Evolutionary conservation across 2,888 invertebrate genomes (phyloP), one percentile per base, ranked within the genome.

Genomic region (Philereme transversata): DNA sequence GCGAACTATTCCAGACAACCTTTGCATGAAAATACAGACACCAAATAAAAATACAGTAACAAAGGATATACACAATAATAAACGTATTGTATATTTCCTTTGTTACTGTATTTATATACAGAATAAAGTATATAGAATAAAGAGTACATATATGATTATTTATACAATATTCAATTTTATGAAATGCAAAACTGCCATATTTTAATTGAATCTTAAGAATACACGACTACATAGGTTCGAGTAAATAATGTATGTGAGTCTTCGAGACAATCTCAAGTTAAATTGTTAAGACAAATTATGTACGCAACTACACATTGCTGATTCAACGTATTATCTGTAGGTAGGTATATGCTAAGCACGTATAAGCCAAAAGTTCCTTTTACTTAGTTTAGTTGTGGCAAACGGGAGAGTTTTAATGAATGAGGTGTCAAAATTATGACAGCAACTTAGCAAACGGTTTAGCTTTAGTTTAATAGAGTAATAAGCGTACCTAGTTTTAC

Each of bases 391-490:
- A 49, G 22, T 1, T 22, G 22, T 22, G 55, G 46, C 11, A 52
- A 64, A 65, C 50, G 51, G 50, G 41, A 67, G 64, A 69, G 64
- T 67, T 67, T 67, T 65, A 64, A 69, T 64, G 62, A 68, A 69
- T 64, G 62, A 67, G 58, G 48, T 64, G 65, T 62, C 64, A 60
- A 57, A 55, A 62, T 56, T 62, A 57, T 49, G 62, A 57, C 59
- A 58, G 49, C 9, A 65, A 62, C 48, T 62, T 57, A 57, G 46
- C 47, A 34, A 38, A 62, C 64, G 51, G 46, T 59, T 64, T 9
- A 7, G 57, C 6, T 38, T 45, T 4, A 40, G 49, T 52, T 51
- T 22, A 22, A 22, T 22, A 22, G 3, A 22, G 22, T 22, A 22
- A 38, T 8, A 38, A 38, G 38, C 2, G 3, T 38, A 44, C 45